Conservation (phyloP, 2,797 vertebrate genomes). For the Hafferia zeledoni region DNA sequence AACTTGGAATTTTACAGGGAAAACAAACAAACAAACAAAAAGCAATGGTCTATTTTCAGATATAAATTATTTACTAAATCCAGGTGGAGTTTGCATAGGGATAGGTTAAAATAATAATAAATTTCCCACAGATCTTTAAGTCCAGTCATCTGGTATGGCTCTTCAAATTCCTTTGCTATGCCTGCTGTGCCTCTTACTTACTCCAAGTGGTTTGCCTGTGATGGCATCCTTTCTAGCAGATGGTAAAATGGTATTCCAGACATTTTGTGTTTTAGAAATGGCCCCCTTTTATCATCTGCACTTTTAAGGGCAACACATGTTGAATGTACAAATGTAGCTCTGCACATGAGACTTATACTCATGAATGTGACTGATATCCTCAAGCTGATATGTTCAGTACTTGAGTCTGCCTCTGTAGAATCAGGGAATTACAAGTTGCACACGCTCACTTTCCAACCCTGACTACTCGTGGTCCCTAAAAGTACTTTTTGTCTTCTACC, state of each 20-base stretch:
- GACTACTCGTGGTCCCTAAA: neutral
- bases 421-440: neutral
- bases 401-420: neutral
- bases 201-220: neutral
- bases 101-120: neutral
- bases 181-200: neutral
- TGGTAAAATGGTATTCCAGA: neutral
- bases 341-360: neutral
- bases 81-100: neutral
- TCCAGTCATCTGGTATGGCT: neutral
- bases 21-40: neutral
- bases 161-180: neutral
- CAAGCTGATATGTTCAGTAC: neutral
- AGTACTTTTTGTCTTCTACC: neutral
- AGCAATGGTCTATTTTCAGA: neutral
- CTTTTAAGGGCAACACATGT: neutral
- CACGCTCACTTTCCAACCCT: neutral
- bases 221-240: neutral
- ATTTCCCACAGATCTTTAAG: neutral
- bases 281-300: neutral
- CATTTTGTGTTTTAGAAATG: neutral
- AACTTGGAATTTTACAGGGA: neutral
- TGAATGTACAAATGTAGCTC: neutral
- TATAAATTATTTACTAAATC: neutral
- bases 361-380: neutral